phyloP scores from a whole-genome alignment of 2,888 invertebrate species.

The Eumacrocentrus americanus region DNA sequence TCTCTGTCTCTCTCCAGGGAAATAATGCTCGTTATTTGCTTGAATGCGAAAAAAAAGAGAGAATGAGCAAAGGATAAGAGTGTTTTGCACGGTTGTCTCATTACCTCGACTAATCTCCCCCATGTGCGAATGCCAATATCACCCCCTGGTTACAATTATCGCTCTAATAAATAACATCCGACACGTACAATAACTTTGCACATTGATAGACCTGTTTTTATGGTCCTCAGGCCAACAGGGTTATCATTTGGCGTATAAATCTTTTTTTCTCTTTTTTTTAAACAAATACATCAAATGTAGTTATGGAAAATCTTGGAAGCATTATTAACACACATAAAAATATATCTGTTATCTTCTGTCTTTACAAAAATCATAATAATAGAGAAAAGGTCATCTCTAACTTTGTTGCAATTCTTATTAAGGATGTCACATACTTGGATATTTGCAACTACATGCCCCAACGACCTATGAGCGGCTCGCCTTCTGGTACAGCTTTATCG shows the following conservation, averaged over 20 bases:
- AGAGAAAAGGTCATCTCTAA: background rate
- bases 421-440: constrained; percentile 60
- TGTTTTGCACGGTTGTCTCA: constrained; percentile 15
- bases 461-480: constrained; percentile 59
- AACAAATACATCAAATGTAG: constrained; percentile 11
- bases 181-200: constrained; percentile 40
- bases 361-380: too few species aligned
- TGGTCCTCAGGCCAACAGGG: constrained; percentile 42
- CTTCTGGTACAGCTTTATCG: constrained; percentile 55
- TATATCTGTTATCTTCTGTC: too few species aligned
- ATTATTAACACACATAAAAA: constrained; percentile 16
- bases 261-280: constrained; percentile 33
- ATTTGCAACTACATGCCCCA: constrained; percentile 60
- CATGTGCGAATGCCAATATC: constrained; percentile 48
- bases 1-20: too few species aligned
- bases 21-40: constrained; percentile 14
- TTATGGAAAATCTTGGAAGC: constrained; percentile 18
- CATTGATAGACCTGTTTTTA: constrained; percentile 43
- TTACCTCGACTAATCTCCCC: constrained; percentile 22
- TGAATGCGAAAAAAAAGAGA: background rate
- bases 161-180: constrained; percentile 49
- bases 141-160: constrained; percentile 58
- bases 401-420: background rate
- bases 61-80: constrained; percentile 19
- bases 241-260: constrained; percentile 45